These are phyloP conservation scores for Sylvia borin DNA, from an alignment of 2,797 vertebrate genomes.

Conservation along the genomic window DNA sequence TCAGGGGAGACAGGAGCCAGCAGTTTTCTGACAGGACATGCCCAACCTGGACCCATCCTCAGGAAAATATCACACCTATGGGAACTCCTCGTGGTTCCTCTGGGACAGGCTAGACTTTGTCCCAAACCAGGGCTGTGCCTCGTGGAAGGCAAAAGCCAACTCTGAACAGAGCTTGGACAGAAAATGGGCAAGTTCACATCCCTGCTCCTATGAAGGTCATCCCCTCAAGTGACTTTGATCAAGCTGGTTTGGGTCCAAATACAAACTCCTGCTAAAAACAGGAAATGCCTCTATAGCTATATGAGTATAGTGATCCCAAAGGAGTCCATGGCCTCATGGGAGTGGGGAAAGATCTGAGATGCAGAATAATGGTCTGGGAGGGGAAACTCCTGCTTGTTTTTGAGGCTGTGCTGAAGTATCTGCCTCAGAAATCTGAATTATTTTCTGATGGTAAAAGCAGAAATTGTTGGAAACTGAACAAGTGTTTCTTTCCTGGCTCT, in stretches of 20 bases:
- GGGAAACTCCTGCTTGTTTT: neutral
- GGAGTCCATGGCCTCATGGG: accelerated
- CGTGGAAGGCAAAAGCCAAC: neutral
- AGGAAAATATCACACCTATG: neutral
- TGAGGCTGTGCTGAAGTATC: neutral
- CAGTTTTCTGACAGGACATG: neutral
- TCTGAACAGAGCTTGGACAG: neutral
- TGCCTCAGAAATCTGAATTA: neutral
- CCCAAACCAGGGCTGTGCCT: neutral
- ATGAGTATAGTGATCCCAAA: neutral
- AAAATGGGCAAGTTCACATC: neutral
- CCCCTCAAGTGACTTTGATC: neutral
- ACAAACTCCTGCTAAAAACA: neutral
- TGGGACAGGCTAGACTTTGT: neutral
- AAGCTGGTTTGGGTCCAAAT: neutral
- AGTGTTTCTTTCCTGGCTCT: neutral
- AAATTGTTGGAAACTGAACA: neutral
- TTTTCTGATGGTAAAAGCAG: neutral
- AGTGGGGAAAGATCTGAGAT: neutral
- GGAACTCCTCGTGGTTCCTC: neutral
- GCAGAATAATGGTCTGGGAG: neutral
- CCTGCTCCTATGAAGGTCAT: neutral
- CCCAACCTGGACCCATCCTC: neutral
- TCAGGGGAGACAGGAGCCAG: accelerated
- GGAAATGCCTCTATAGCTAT: neutral